phyloP scores from a whole-genome alignment of 2,113 vertebrate genomes.

The Thunnus maccoyii region DNA sequence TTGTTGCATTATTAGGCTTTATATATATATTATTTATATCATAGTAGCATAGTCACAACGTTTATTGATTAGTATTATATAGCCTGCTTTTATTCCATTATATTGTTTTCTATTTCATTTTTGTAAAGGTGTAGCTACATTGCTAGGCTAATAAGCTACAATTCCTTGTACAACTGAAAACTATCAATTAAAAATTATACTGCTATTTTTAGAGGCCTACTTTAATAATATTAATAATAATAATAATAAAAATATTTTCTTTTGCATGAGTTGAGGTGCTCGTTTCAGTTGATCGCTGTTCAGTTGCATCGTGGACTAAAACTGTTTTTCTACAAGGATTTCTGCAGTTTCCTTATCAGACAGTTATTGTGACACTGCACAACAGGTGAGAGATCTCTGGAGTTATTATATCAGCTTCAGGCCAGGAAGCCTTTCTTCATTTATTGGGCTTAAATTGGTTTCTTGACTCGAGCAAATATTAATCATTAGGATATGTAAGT shows the following conservation, averaged over 20 bases:
- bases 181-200: too few relatives aligned
- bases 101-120: neutral
- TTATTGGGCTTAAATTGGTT: neutral
- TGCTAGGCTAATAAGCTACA: too few relatives aligned
- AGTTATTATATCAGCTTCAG: rapidly evolving
- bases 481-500: neutral
- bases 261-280: too few relatives aligned
- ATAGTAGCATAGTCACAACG: too few relatives aligned
- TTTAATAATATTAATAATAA: too few relatives aligned
- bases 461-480: neutral
- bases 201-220: neutral
- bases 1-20: neutral
- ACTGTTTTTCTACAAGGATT: neutral
- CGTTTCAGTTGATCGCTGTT: neutral
- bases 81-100: neutral
- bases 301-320: neutral
- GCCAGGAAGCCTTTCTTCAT: neutral
- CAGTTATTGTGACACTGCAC: neutral
- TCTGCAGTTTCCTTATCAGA: neutral
- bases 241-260: too few relatives aligned
- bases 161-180: neutral
- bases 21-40: neutral
- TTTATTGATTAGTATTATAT: neutral
- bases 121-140: too few relatives aligned
- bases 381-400: too few relatives aligned